Evolutionary conservation across 1,140 invertebrate species (phyloP), one percentile per base, ranked within the genome.

Genomic region (Solenopsis invicta): DNA sequence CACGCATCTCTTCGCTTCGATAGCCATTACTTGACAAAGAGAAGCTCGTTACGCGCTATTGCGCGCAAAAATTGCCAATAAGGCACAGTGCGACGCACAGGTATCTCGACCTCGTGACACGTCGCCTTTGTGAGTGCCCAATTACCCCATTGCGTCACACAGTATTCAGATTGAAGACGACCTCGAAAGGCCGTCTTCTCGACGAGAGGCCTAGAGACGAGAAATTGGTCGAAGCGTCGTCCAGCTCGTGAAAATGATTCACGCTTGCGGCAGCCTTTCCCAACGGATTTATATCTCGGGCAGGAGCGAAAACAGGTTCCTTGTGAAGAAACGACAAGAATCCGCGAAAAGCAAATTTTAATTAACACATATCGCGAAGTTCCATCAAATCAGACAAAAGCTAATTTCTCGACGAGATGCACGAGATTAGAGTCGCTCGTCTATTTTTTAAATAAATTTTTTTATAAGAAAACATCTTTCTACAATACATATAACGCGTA

Each of bases 21-120:
- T 24, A 37, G 21, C 29, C 24, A 81, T 81, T 82, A 82, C n/a
- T 24, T 59, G 18, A 86, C 48, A 90, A 81, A 66, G 50, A 4
- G 10, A 18, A 37, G 16, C 29, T 81, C 66, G 86, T 90, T 90
- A 90, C 45, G 71, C 71, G 24, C 34, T 48, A 67, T 88, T 88
- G 80, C 64, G 54, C 69, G 13, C 24, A 87, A 86, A 82, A 86
- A 86, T 90, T 78, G 69, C 64, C 62, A 82, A 61, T 90, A 80
- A 67, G 21, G n/a, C n/a, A 45, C 29, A 50, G n/a, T 56, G 74
- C 56, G 62, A 88, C 61, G 34, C 34, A 56, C 86, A 86, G 86
- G 69, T 88, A 54, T 69, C 67, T 90, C 34, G 69, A 74, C 66
- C 87, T 91, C 54, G 62, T 87, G 62, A 45, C 29, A 45, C 5